Evolutionary conservation across 1,140 invertebrate genomes (phyloP).

Genomic region (Trichomalopsis sarcophagae): DNA sequence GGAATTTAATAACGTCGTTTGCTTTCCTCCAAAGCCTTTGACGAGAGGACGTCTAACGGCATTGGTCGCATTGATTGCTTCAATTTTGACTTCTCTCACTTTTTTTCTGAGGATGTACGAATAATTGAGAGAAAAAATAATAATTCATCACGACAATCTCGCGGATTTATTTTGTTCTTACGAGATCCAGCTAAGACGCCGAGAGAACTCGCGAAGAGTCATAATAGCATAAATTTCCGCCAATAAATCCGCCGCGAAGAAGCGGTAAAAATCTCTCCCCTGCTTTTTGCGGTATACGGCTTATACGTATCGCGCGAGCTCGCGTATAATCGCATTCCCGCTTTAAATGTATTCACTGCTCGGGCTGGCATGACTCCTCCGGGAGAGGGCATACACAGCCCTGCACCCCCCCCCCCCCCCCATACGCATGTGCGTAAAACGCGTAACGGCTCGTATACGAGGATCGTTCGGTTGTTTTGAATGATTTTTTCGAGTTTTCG

Average conservation of each 20-base stretch:
- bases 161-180: constrained; percentile 36
- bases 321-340: constrained; percentile 70
- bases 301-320: neutral
- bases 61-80: neutral
- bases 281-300: neutral
- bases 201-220: constrained; percentile 1
- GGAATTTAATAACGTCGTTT: constrained; percentile 37
- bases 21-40: neutral
- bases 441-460: constrained; percentile 37
- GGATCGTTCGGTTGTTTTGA: neutral
- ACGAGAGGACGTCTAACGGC: neutral
- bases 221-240: constrained; percentile 68
- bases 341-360: constrained; percentile 71
- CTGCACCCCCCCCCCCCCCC: too few relatives aligned
- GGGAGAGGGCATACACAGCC: constrained; percentile 9
- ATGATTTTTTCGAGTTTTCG: neutral
- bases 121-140: constrained; percentile 14
- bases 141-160: constrained; percentile 26
- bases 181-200: neutral
- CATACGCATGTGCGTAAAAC: constrained; percentile 30
- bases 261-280: constrained; percentile 64
- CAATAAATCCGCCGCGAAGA: constrained; percentile 66
- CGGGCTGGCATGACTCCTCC: constrained; percentile 36
- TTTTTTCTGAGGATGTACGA: too few relatives aligned
- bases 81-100: too few relatives aligned